Percentiles rank a stretch among this genome's conserved stretches.
Evolutionary conservation across 2,797 vertebrate genomes (phyloP).

Genomic region (Bradypus variegatus): DNA sequence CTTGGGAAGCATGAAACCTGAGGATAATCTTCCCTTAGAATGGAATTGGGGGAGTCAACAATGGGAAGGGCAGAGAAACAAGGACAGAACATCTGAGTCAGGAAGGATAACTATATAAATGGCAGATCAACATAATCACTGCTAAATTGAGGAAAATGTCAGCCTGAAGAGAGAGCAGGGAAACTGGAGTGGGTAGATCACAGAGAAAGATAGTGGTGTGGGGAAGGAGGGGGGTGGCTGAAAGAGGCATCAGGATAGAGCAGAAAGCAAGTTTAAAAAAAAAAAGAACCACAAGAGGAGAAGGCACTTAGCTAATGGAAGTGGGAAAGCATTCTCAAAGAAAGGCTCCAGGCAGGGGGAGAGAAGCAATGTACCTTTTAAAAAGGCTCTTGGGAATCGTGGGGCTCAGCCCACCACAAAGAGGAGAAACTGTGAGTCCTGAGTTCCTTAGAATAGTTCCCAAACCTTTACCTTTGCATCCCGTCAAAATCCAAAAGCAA

Average conservation of each 20-base stretch:
- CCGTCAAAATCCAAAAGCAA: neutral
- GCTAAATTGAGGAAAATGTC: slow-evolving; percentile 47
- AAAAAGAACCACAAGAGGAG: slow-evolving; percentile 10
- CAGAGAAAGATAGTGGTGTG: slow-evolving; percentile 12
- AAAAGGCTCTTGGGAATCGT: neutral
- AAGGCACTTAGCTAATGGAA: slow-evolving; percentile 62
- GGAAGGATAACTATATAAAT: slow-evolving; percentile 29
- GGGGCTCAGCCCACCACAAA: neutral
- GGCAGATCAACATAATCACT: slow-evolving; percentile 28
- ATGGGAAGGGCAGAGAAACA: slow-evolving; percentile 38
- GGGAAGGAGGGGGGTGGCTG: slow-evolving; percentile 16
- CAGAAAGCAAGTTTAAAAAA: neutral
- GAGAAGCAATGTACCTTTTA: neutral
- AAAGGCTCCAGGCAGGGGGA: slow-evolving; percentile 29
- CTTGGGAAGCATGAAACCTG: neutral
- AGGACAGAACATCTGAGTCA: slow-evolving; percentile 43
- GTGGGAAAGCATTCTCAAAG: slow-evolving; percentile 39
- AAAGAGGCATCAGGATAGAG: slow-evolving; percentile 12
- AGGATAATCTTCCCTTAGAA: neutral
- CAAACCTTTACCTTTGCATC: neutral
- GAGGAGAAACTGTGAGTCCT: neutral
- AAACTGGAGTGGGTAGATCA: slow-evolving; percentile 47
- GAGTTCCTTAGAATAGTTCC: neutral
- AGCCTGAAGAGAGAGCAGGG: slow-evolving; percentile 27
- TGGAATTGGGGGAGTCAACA: neutral